Conservation (phyloP, 2,797 vertebrate genomes). For the Melanotaenia maccullochi region DNA sequence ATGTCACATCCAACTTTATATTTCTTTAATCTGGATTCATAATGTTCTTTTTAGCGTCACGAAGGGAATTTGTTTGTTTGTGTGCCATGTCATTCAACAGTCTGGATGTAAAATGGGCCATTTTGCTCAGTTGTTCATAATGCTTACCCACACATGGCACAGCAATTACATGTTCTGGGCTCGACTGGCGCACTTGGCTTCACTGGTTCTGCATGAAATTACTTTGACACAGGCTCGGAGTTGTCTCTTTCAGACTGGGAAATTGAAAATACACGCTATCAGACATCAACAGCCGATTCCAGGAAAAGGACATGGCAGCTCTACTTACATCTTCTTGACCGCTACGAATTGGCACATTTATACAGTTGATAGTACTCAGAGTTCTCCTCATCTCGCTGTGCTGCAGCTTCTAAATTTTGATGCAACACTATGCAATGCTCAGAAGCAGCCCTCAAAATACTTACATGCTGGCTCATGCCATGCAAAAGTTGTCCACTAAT, state of each 20-base stretch:
- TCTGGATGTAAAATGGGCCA: conserved; percentile 1
- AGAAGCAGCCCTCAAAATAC: conserved; percentile 15
- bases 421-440: conserved; percentile 39
- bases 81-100: neutral
- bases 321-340: neutral
- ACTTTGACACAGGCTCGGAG: conserved; percentile 10
- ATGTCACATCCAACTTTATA: too few species aligned
- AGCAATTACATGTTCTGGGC: conserved; percentile 17
- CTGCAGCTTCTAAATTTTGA: conserved; percentile 33
- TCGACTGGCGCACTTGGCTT: conserved; percentile 3
- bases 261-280: conserved; percentile 3
- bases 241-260: conserved; percentile 11
- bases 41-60: neutral
- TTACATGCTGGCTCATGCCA: neutral
- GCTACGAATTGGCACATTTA: conserved; percentile 12
- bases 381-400: conserved; percentile 14
- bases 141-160: neutral
- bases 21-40: neutral
- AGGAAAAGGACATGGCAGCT: conserved; percentile 1
- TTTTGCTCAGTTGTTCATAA: conserved; percentile 9
- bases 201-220: conserved; percentile 16
- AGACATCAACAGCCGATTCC: conserved; percentile 8
- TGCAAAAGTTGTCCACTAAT: neutral
- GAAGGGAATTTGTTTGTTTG: neutral
- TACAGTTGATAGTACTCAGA: conserved; percentile 14